Evolutionary conservation across 2,797 vertebrate species (phyloP).

Genomic region (Morus bassanus): DNA sequence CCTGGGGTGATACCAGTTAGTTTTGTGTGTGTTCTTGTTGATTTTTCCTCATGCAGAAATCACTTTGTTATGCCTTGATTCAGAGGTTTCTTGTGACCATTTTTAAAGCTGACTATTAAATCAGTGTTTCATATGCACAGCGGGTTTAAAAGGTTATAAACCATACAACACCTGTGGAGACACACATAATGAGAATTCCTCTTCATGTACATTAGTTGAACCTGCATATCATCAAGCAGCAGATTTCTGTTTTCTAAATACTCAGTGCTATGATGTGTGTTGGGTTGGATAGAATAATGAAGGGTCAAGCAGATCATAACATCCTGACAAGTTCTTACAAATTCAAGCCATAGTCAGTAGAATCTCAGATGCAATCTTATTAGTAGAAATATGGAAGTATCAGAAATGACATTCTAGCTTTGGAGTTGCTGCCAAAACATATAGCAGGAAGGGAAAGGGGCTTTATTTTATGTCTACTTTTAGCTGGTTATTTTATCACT

Average conservation of each 20-base stretch:
- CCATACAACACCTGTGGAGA: background rate
- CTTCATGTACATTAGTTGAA: background rate
- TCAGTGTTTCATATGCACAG: background rate
- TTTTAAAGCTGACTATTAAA: background rate
- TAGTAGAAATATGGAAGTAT: background rate
- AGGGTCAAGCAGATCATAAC: background rate
- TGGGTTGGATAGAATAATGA: background rate
- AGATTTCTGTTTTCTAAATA: background rate
- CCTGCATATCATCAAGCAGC: background rate
- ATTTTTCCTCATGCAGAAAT: background rate
- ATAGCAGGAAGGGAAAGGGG: background rate
- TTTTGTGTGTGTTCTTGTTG: background rate
- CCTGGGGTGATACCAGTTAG: background rate
- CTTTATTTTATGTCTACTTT: conserved; percentile 7
- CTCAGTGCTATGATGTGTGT: background rate
- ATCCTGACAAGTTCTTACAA: background rate
- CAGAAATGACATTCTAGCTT: background rate
- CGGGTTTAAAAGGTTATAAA: background rate
- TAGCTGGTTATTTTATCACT: conserved; percentile 5
- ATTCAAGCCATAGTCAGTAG: background rate
- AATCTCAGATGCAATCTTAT: background rate
- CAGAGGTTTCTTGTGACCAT: background rate
- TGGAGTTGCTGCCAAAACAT: background rate
- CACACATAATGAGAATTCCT: background rate
- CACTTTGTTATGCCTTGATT: background rate